Evolutionary conservation across 1,140 invertebrate genomes (phyloP), one percentile per base, ranked within the genome.

Genomic region (Drosophila navojoa): DNA sequence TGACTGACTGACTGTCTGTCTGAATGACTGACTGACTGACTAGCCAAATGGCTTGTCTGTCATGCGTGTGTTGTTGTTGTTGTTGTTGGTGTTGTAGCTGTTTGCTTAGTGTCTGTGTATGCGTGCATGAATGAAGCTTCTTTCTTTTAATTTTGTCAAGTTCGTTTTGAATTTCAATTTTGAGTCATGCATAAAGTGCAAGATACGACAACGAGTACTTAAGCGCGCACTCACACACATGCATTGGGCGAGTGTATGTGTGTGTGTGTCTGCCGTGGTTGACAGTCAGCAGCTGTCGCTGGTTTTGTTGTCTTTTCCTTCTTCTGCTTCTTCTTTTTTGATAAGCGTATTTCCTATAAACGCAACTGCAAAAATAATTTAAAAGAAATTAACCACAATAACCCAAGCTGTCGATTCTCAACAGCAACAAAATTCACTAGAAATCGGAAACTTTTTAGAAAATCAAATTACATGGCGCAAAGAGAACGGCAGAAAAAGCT

Each of bases 141-240:
- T 89, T 89, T 89, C 84, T 89, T 89, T 89, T 89, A 89, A 89
- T 89, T 89, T 89, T 89, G 84, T 89, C 84, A 89, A 89, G 84
- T 89, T 89, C 84, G 84, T 89, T 89, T 89, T 89, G 84, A 89
- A 89, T 89, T 89, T 89, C 79, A 89, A 89, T 89, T 87, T 89
- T 89, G 84, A 89, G 80, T 89, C 84, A 87, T 79, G 82, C 79
- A 77, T 77, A 84, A 72, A 68, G 70, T 77, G 60, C 50, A 63
- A 86, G 81, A 87, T 79, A 87, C 82, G 47, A 54, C 45, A 61
- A 50, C 71, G 52, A 73, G 64, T 72, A 73, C 71, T 73, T 61
- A 54, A 61, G 57, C 71, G 68, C 49, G 54, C 47, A 67, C 63
- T 74, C 45, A 35, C 16, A 44, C 16, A 54, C 45, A 38, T 55